Evolutionary conservation across 2,888 invertebrate species (phyloP), one percentile per base, ranked within the genome.

Genomic region (Teleogryllus oceanicus): DNA sequence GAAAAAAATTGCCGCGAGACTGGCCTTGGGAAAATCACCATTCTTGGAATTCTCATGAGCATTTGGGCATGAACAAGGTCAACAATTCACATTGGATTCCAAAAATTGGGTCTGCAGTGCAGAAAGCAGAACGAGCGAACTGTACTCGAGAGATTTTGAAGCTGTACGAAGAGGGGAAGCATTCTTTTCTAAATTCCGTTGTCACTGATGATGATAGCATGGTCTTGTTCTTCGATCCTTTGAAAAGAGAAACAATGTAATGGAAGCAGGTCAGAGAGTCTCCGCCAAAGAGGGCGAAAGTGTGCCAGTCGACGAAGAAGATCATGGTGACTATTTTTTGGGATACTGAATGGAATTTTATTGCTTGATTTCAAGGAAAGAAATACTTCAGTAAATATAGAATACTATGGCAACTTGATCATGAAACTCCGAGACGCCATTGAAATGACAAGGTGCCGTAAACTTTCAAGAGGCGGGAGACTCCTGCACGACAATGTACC

Each of bases 11-110:
- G 75, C n/a, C 11, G 75, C 75, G n/a, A 75, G 75, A 75, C 75
- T 75, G 75, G 11, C 12, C 75, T 13, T 21, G n/a, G 10, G 75
- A 75, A 75, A 75, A 75, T n/a, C 11, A 75, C 11, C 11, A 21
- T n/a, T 21, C 75, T 75, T 75, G 10, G 75, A 18, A 75, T 75
- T 75, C 75, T 75, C 75, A 75, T 75, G 13, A 75, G n/a, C 75
- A 75, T 75, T 75, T n/a, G n/a, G 11, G 75, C 21, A 75, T 75
- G 75, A 75, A 75, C n/a, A 75, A 20, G 75, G 75, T 75, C 75
- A 75, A n/a, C n/a, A n/a, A n/a, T 75, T 11, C 75, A 75, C 21
- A n/a, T 75, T 75, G 75, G 75, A 75, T 75, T 11, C 75, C 21
- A 11, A n/a, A 75, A 75, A 11, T 75, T 10, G 11, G 11, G 11